These are phyloP conservation scores for Apodemia mormo DNA, from an alignment of 2,888 invertebrate species.

Conservation along the genomic window DNA sequence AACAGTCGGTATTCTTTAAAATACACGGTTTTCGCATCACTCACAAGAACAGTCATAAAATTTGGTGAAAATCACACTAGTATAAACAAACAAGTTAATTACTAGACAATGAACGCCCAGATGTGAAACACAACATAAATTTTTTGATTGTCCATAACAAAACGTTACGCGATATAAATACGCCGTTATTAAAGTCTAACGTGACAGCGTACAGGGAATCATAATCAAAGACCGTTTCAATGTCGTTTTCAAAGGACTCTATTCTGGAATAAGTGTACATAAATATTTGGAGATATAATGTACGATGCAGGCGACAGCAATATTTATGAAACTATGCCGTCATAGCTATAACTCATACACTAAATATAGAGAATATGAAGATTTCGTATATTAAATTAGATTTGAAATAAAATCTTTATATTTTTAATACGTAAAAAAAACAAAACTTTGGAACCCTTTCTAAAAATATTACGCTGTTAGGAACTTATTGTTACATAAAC, in stretches of 20 bases:
- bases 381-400: neutral
- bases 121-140: slow-evolving; percentile 24
- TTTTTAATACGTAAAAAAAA: neutral
- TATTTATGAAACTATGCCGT: slow-evolving; percentile 8
- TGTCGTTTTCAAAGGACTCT: slow-evolving; percentile 29
- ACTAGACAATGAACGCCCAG: slow-evolving; percentile 11
- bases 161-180: slow-evolving; percentile 27
- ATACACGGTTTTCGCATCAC: neutral
- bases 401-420: neutral
- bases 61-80: slow-evolving; percentile 7
- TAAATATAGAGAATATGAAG: slow-evolving; percentile 1
- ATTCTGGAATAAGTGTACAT: slow-evolving; percentile 26
- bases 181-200: slow-evolving; percentile 18
- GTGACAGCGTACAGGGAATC: slow-evolving; percentile 16
- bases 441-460: neutral
- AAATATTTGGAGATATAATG: slow-evolving; percentile 25
- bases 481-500: too few species aligned
- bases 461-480: neutral
- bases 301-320: slow-evolving; percentile 5
- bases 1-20: too few species aligned
- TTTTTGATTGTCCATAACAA: slow-evolving; percentile 31
- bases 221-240: slow-evolving; percentile 26
- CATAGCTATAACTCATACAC: slow-evolving; percentile 9
- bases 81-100: slow-evolving; percentile 11
- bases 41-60: neutral